Base-by-base conservation (phyloP, 2,113 vertebrate genomes). In the Felis chaus region DNA sequence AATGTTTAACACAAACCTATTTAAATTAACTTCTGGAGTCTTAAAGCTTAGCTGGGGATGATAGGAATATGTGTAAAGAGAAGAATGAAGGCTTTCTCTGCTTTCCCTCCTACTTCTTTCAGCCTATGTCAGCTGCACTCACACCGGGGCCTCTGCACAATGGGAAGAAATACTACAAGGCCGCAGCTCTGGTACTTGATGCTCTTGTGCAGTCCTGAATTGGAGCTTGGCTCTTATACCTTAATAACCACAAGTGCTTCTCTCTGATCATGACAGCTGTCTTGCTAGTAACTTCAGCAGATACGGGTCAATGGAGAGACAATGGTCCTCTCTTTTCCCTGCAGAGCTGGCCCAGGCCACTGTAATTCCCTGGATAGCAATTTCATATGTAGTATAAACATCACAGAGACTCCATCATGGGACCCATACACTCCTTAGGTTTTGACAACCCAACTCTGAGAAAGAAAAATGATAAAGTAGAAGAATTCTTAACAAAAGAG, bases 391-490 rank as follows among this genome's bases (percentile, higher is more conserved):
- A 69, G 80, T 57, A n/a, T 8, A 92, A 92, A 82, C 0, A 91
- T 57, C 29, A 48, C 8, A 86, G 27, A 91, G 57, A 63, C n/a
- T 94, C 36, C 18, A 93, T 41, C 50, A 69, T 65, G 31, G 61
- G 41, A 87, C 53, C 18, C 10, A 45, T 50, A 96, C 55, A 16
- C 50, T 88, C 84, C 45, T 82, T 87, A 74, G 33, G 61, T 94
- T 95, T 57, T 80, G 71, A 96, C 27, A 90, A 68, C 83, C 11
- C 16, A 94, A 36, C n/a, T 95, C 48, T 74, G 21, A 84, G 63
- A 94, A 88, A 45, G 31, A 95, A 97, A 97, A 97, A 57, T 36
- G 31, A 68, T 36, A 66, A 85, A 69, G 21, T 31, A 94, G 50
- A 23, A 92, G 9, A 93, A 92, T 29, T 93, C 16, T 31, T 83